phyloP scores from a whole-genome alignment of 2,113 vertebrate species.

The Zosterops lateralis region DNA sequence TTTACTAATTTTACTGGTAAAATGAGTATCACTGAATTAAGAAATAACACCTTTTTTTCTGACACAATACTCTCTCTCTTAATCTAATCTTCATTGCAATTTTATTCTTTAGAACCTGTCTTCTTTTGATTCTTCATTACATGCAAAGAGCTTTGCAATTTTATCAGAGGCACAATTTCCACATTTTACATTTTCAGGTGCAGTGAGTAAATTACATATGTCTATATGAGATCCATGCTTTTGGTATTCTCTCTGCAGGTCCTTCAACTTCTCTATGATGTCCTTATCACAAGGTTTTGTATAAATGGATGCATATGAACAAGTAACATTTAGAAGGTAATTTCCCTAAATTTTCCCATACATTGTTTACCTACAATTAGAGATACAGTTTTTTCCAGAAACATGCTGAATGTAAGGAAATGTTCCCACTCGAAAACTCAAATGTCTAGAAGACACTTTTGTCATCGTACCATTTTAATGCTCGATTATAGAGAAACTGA shows the following conservation, averaged over 20 bases:
- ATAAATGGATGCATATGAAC: not conserved
- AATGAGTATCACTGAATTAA: not conserved
- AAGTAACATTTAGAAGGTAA: not conserved
- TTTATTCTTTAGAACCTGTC: not conserved
- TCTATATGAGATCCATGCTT: not conserved
- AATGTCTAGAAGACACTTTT: not conserved
- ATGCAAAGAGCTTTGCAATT: not conserved
- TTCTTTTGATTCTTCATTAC: not conserved
- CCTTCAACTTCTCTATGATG: not conserved
- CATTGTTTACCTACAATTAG: not conserved
- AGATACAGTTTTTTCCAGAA: not conserved
- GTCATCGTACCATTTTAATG: not conserved
- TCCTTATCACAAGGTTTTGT: not conserved
- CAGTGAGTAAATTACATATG: not conserved
- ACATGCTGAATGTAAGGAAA: not conserved
- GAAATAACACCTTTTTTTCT: not conserved
- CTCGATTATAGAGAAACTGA: not conserved
- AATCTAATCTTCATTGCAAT: not conserved
- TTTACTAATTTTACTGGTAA: not conserved
- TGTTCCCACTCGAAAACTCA: not conserved
- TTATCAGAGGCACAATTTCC: not conserved
- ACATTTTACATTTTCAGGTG: not conserved
- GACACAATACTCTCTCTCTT: not conserved
- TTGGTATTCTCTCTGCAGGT: not conserved
- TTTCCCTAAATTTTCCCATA: not conserved